Conservation (phyloP, 2,113 vertebrate species). For the Protobothrops flavoviridis region DNA sequence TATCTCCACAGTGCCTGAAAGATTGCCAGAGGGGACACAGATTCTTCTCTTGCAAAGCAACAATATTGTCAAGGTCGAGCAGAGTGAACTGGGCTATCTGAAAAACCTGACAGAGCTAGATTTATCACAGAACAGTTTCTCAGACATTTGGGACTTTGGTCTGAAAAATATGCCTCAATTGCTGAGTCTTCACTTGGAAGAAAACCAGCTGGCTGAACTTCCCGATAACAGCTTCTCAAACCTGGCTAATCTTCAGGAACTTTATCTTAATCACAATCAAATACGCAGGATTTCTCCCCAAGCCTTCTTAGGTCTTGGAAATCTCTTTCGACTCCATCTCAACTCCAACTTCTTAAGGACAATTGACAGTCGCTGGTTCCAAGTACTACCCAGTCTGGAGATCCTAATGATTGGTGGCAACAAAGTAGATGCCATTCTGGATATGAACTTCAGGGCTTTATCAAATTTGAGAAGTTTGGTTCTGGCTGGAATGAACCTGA, state of each 20-base stretch:
- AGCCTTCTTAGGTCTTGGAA: conserved; percentile 80
- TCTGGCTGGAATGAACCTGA: conserved; percentile 86
- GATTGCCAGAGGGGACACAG: conserved; percentile 80
- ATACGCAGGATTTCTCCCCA: conserved; percentile 77
- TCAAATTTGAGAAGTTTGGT: conserved; percentile 85
- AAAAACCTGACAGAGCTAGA: conserved; percentile 89
- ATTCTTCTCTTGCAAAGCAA: conserved; percentile 91
- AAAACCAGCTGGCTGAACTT: conserved; percentile 83
- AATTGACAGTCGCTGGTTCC: conserved; percentile 85
- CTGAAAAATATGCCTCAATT: conserved; percentile 74
- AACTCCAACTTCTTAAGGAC: conserved; percentile 87
- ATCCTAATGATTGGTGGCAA: conserved; percentile 94
- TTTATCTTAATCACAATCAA: conserved; percentile 93
- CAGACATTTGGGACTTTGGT: conserved; percentile 67
- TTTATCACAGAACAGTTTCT: conserved; percentile 90
- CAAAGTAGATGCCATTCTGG: conserved; percentile 81
- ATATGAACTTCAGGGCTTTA: conserved; percentile 84
- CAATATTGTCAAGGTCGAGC: conserved; percentile 77
- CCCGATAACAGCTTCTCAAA: conserved; percentile 80
- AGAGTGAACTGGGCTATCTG: conserved; percentile 72
- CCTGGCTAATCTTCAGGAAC: conserved; percentile 83
- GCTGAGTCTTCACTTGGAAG: conserved; percentile 88
- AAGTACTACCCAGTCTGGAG: conserved; percentile 80
- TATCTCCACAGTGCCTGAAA: conserved; percentile 74
- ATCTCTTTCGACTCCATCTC: conserved; percentile 86